These are phyloP conservation scores for Ceramica pisi DNA, from an alignment of 2,888 invertebrate species.

Conservation along the genomic window DNA sequence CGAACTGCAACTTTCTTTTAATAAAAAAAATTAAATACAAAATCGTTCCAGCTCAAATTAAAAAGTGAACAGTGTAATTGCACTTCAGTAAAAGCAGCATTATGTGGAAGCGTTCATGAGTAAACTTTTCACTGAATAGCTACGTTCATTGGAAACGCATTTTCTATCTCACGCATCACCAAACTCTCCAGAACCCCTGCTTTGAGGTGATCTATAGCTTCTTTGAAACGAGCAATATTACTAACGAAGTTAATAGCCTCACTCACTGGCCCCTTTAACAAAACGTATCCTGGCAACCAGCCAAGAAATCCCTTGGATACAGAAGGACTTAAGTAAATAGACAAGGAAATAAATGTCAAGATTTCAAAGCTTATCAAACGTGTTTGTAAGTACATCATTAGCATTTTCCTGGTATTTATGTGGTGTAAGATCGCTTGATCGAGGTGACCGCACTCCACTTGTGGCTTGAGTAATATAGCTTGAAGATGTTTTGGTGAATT, in stretches of 20 bases:
- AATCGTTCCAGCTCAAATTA: no score
- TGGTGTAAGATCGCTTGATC: conserved; percentile 5
- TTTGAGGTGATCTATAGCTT: conserved; percentile 11
- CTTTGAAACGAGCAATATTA: conserved; percentile 8
- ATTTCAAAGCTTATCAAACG: conserved; percentile 48
- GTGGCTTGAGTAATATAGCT: conserved; percentile 5
- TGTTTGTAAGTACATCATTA: conserved; percentile 39
- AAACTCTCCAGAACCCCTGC: neutral
- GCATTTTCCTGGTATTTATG: conserved; percentile 30
- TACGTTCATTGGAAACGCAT: neutral
- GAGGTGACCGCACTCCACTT: neutral
- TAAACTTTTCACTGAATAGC: neutral
- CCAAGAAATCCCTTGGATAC: conserved; percentile 28
- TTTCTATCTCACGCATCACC: neutral
- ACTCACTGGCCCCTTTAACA: conserved; percentile 18
- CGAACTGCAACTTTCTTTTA: no score
- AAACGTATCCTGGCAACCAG: conserved; percentile 21
- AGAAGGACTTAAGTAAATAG: conserved; percentile 18
- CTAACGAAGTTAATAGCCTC: conserved; percentile 23
- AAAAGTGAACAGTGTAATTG: no score
- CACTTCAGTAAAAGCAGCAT: no score
- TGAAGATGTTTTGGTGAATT: no score
- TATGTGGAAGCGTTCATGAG: neutral
- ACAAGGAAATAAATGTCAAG: conserved; percentile 28
- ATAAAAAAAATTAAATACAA: no score